Evolutionary conservation across 2,113 vertebrate species (phyloP).

Genomic region (Dicentrarchus labrax): DNA sequence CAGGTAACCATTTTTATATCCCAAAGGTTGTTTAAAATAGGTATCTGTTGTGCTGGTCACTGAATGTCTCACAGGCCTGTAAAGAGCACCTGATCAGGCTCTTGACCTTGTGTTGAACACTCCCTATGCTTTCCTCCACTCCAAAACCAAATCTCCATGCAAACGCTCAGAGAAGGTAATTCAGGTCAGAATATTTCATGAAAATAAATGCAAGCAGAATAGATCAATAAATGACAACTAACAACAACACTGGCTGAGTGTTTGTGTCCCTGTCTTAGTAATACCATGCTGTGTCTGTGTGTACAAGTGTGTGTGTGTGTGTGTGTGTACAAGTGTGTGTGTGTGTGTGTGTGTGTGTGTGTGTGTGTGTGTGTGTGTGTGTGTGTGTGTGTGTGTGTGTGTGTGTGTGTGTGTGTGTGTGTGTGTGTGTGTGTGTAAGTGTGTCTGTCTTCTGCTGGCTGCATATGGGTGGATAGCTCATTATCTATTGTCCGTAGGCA

Average conservation of each 20-base stretch:
- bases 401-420: too few species aligned
- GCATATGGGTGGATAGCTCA: constrained; percentile 90
- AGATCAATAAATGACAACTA: constrained; percentile 82
- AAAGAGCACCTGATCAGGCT: constrained; percentile 74
- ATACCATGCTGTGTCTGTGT: constrained; percentile 32
- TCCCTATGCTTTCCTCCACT: constrained; percentile 56
- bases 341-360: background rate
- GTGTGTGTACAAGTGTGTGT: too few species aligned
- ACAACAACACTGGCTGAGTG: constrained; percentile 27
- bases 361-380: constrained; percentile 4
- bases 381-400: constrained; percentile 65
- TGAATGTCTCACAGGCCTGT: constrained; percentile 52
- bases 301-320: constrained; percentile 61
- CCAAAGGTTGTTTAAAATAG: constrained; percentile 33
- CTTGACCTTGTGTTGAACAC: constrained; percentile 83
- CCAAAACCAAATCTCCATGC: constrained; percentile 83
- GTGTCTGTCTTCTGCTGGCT: constrained; percentile 84
- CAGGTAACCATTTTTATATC: background rate
- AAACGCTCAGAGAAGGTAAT: constrained; percentile 83
- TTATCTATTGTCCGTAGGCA: constrained; percentile 94
- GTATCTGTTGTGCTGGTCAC: constrained; percentile 40
- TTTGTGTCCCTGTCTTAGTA: constrained; percentile 75
- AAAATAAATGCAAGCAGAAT: constrained; percentile 28
- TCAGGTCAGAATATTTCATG: constrained; percentile 63
- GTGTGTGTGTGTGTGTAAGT: constrained; percentile 15